Evolutionary conservation across 2,888 invertebrate genomes (phyloP), one percentile per base, ranked within the genome.

Genomic region (Hemaris fuciformis): DNA sequence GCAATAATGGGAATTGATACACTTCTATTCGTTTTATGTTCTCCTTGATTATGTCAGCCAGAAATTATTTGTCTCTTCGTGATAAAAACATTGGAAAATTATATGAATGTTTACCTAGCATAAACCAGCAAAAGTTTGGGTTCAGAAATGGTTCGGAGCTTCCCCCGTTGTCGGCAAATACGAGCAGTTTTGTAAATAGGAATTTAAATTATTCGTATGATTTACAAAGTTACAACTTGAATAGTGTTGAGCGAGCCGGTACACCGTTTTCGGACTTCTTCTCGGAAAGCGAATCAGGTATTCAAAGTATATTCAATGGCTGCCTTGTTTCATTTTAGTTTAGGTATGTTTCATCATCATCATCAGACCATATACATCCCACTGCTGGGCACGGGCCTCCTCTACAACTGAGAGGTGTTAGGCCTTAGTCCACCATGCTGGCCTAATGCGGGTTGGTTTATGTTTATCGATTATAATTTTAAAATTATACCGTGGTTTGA

Each of bases 181-280:
- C 84, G 3, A 83, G 79, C 62, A 75, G 71, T 67, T 70, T 80
- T 41, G 72, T 88, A 20, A 91, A 91, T 69, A 79, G 91, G 53
- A 92, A 92, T 73, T 70, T 92, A 60, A 80, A 79, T 63, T 89
- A 84, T 78, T 78, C 88, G 0, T 89, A 80, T 67, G 85, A 87
- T 58, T 73, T 81, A 45, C 78, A 84, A 58, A 75, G 83, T 0
- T 87, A 81, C 66, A 73, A 76, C 56, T 71, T 76, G 13, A 83
- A 86, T 65, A 85, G 78, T 65, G 75, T 77, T 18, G 87, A 89
- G 22, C 81, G 91, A 63, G 74, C 86, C 48, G 84, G 87, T 5
- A 89, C 91, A 1, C 91, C 92, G 13, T 88, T 88, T 73, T 91
- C 91, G 0, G 92, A 92, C 66, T 89, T 91, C 69, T 88, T 89